Evolutionary conservation across 2,797 vertebrate genomes (phyloP).

Genomic region (Myotis daubentonii): DNA sequence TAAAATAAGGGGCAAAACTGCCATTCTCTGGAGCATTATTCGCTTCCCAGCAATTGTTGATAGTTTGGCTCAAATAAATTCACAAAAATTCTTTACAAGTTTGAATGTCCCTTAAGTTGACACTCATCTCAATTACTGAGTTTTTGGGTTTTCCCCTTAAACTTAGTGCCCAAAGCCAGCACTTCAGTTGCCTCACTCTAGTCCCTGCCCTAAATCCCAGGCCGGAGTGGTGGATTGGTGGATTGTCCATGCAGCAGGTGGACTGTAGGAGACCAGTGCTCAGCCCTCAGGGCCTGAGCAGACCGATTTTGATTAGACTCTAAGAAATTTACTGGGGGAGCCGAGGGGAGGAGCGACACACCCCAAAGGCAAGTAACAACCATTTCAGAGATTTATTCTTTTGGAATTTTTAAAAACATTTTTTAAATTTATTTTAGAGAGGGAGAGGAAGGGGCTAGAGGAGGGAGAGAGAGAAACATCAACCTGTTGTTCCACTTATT

Average conservation of each 20-base stretch:
- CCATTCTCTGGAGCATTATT: too few relatives aligned
- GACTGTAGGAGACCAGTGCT: neutral
- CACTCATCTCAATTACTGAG: neutral
- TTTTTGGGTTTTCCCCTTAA: neutral
- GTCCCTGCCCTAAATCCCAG: neutral
- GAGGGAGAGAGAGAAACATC: too few relatives aligned
- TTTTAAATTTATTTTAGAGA: neutral
- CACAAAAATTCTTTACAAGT: too few relatives aligned
- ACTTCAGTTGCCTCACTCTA: neutral
- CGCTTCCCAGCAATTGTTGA: too few relatives aligned
- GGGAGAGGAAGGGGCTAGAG: neutral
- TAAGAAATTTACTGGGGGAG: neutral
- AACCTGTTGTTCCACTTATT: too few relatives aligned
- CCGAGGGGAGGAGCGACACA: neutral
- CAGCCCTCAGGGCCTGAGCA: neutral
- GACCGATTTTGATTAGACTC: neutral
- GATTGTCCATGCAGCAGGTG: neutral
- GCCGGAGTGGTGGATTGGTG: neutral
- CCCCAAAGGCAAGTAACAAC: conserved; percentile 37
- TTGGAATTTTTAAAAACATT: conserved; percentile 5
- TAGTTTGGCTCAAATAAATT: too few relatives aligned
- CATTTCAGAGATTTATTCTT: conserved; percentile 55
- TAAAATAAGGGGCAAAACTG: too few relatives aligned
- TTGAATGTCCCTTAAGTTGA: too few relatives aligned
- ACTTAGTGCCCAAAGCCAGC: neutral